Evolutionary conservation across 2,113 vertebrate genomes (phyloP).

Genomic region (Phodopus roborovskii): DNA sequence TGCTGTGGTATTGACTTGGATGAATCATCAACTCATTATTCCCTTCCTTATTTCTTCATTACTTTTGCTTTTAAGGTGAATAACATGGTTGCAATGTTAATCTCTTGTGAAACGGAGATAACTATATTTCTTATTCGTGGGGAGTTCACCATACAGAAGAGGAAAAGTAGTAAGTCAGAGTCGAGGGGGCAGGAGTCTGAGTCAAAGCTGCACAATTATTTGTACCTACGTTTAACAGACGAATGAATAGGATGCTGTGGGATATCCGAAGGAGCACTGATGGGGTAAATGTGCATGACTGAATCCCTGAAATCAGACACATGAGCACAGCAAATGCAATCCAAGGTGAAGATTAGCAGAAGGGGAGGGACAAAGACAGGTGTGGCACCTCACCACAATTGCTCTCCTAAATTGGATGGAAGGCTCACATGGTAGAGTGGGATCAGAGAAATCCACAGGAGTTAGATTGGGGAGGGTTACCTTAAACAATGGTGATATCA

Average conservation of each 20-base stretch:
- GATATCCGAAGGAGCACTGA: not conserved
- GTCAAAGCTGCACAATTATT: not conserved
- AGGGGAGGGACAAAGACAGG: not conserved
- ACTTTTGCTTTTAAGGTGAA: constrained; percentile 1
- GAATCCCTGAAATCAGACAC: not conserved
- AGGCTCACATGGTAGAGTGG: not conserved
- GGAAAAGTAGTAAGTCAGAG: not conserved
- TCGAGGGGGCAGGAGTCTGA: not conserved
- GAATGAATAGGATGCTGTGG: not conserved
- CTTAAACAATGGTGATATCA: not conserved
- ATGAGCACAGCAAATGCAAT: not conserved
- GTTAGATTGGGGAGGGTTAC: not conserved
- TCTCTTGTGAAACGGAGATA: not conserved
- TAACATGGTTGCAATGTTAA: not conserved
- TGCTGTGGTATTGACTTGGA: not conserved
- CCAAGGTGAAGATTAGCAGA: not conserved
- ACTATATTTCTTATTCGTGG: not conserved
- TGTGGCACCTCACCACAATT: not conserved
- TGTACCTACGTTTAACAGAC: not conserved
- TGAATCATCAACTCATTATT: not conserved
- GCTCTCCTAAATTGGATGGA: not conserved
- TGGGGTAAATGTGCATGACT: not conserved
- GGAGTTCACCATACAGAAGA: not conserved
- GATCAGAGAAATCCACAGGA: not conserved
- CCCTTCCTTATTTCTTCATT: not conserved